Percentiles rank a stretch among this genome's conserved stretches.
Conservation (phyloP, 2,888 invertebrate genomes). For the Tipula unca region DNA sequence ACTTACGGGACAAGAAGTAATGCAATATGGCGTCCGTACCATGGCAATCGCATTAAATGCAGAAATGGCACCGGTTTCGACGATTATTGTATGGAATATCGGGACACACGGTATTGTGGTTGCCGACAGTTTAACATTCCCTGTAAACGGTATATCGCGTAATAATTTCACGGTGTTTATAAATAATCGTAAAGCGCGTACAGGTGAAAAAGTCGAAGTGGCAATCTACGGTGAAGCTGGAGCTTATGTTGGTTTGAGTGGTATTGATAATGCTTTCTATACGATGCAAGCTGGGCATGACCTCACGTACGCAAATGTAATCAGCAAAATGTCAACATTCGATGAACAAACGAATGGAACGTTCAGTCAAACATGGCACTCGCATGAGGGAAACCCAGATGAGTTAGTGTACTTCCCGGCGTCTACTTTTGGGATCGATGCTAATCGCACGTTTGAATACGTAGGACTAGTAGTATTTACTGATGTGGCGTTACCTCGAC, state of each 20-base stretch:
- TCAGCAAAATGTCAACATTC: slow-evolving; percentile 79
- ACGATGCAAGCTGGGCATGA: slow-evolving; percentile 92
- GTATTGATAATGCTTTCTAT: slow-evolving; percentile 80
- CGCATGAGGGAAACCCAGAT: slow-evolving; percentile 77
- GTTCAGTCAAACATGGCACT: slow-evolving; percentile 73
- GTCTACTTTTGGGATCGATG: slow-evolving; percentile 86
- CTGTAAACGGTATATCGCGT: slow-evolving; percentile 87
- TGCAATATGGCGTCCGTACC: slow-evolving; percentile 66
- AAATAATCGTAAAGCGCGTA: slow-evolving; percentile 88
- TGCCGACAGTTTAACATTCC: slow-evolving; percentile 91
- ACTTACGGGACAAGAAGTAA: slow-evolving; percentile 73
- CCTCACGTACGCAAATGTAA: slow-evolving; percentile 74
- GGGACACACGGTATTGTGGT: slow-evolving; percentile 75
- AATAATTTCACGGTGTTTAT: slow-evolving; percentile 84
- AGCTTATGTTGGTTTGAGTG: slow-evolving; percentile 86
- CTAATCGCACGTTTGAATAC: slow-evolving; percentile 87
- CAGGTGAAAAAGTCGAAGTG: slow-evolving; percentile 87
- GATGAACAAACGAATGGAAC: slow-evolving; percentile 82
- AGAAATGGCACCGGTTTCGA: slow-evolving; percentile 89
- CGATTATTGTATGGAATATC: slow-evolving; percentile 81
- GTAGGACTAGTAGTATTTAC: slow-evolving; percentile 84
- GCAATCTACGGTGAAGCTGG: slow-evolving; percentile 91
- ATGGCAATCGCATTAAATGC: slow-evolving; percentile 74
- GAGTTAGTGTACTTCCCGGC: slow-evolving; percentile 80
- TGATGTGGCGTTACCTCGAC: slow-evolving; percentile 69